Conservation (phyloP, 2,113 vertebrate genomes). For the Tenrec ecaudatus region DNA sequence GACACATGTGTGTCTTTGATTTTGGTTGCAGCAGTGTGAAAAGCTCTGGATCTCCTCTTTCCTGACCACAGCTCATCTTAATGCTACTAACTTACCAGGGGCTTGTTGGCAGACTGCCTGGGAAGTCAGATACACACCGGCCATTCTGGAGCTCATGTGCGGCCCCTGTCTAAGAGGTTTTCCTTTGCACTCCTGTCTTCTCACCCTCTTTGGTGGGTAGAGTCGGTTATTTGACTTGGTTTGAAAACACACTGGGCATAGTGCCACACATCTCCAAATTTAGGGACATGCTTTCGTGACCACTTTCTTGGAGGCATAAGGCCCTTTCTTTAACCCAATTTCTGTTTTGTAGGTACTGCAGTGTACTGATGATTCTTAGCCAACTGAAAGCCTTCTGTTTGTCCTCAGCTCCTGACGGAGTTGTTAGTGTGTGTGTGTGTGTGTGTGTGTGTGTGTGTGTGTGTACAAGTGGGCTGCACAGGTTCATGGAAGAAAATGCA, state of each 20-base stretch:
- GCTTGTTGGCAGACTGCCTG: slow-evolving; percentile 39
- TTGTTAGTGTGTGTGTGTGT: neutral
- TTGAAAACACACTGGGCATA: slow-evolving; percentile 63
- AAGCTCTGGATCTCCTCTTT: neutral
- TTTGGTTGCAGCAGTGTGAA: slow-evolving; percentile 48
- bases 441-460: neutral
- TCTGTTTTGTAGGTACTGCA: neutral
- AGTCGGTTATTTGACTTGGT: slow-evolving; percentile 39
- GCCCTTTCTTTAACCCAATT: slow-evolving; percentile 38
- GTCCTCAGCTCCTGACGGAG: neutral
- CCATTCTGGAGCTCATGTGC: slow-evolving; percentile 41
- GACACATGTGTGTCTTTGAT: neutral
- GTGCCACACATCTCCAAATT: slow-evolving; percentile 56
- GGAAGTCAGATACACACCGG: slow-evolving; percentile 29
- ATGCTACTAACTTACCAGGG: slow-evolving; percentile 42
- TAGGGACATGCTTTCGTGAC: slow-evolving; percentile 50
- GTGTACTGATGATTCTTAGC: neutral
- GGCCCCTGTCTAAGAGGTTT: slow-evolving; percentile 64
- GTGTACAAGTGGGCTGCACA: too few species aligned
- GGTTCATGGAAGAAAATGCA: too few species aligned
- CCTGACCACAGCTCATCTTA: slow-evolving; percentile 26
- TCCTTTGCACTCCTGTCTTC: slow-evolving; percentile 34
- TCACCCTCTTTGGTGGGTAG: neutral
- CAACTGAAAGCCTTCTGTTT: neutral
- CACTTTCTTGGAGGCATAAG: slow-evolving; percentile 31